Evolutionary conservation across 1,140 invertebrate species (phyloP), one percentile per base, ranked within the genome.

Genomic region (Sinella curviseta): DNA sequence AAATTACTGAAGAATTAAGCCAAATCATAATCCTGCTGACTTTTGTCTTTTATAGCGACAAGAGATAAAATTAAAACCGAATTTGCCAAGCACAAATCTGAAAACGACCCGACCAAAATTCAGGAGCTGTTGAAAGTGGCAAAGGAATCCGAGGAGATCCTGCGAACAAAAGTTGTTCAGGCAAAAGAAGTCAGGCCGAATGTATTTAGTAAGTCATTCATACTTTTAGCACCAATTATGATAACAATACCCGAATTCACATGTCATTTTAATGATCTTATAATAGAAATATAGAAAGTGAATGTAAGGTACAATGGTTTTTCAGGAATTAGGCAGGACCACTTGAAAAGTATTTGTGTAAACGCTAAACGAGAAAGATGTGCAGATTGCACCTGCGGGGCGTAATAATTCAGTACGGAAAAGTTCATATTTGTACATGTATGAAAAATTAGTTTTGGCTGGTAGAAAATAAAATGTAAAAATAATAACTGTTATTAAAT

Each of bases 151-250:
- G 77, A 83, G 35, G 82, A 83, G 30, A 31, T 83, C 17, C 36
- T 83, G 14, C 39, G 77, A n/a, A 78, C 35, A 20, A 80, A 83
- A 81, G 81, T 83, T 55, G 77, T 83, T 30, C 82, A 83, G 73
- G 77, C 78, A 0, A 33, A 81, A 75, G 55, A 82, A 78, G 65
- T 83, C 1, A 28, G 76, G 74, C 79, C 77, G 0, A 67, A 82
- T 65, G 80, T 81, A 60, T 83, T 70, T 55, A 20, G 82, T 83
- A 79, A 83, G 70, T 78, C 14, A 77, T 8, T 48, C 39, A 48
- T 48, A 48, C 39, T n/a, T n/a, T n/a, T n/a, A n/a, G n/a, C n/a
- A n/a, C 30, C 4, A 28, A 30, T 31, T 34, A 36, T 17, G 39
- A 24, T 12, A 3, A 12, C 26, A 73, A 73, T 70, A 28, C 26